Evolutionary conservation across 2,797 vertebrate genomes (phyloP), one percentile per base, ranked within the genome.

Genomic region (Peromyscus attwateri): DNA sequence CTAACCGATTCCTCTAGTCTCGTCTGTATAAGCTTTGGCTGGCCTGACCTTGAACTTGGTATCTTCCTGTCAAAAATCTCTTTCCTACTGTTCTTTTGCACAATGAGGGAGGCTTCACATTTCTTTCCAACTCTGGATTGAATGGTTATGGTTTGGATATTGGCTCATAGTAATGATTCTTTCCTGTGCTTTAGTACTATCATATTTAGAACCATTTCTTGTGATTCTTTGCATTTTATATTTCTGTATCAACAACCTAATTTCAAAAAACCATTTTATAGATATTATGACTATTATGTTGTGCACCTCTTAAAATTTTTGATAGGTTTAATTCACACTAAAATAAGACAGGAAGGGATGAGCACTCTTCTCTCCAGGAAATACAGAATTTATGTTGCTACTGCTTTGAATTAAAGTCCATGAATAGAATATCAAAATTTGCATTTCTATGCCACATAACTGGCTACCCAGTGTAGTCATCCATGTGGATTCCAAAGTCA

Each of bases 341-440:
- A 96, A 70, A 88, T n/a, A 57, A 79, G 91, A 7, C 70, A 21
- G 29, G 43, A 25, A 94, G 31, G 29, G 81, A 37, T 79, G 92
- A 91, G 29, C 27, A 49, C 11, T 83, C 21, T 8, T 83, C 13
- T 52, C 8, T 96, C 23, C 1, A 40, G 83, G 43, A 88, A 88
- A 88, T 55, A 89, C 52, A 76, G 87, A 4, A 43, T 97, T 31
- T 92, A 17, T 89, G 89, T 92, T 95, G 29, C 23, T 71, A 21
- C 87, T 52, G 37, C 40, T 95, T 97, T 96, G 81, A 55, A 95
- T 49, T 62, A 85, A 97, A 77, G 21, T 13, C 40, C 46, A 80
- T 89, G 64, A 80, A 98, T 96, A 83, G 68, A 95, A 77, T 95
- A 95, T 7, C 31, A 66, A 91, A 85, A 3, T 64, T 79, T 97